Base-by-base conservation (phyloP, 2,888 invertebrate genomes). In the Ametastegia equiseti region DNA sequence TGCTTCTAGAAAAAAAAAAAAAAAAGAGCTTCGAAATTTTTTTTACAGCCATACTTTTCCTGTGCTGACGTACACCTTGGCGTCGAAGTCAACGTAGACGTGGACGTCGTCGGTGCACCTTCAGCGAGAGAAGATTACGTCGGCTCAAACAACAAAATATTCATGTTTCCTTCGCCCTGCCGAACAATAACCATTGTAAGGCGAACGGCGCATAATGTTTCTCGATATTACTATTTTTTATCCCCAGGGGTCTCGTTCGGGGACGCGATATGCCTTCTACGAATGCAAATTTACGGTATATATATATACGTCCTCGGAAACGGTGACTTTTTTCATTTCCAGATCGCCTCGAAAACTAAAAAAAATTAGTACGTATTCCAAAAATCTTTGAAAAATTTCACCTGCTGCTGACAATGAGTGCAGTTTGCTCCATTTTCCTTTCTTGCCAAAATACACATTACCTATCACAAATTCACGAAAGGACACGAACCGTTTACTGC, bases 121-220 rank as follows among this genome's bases (percentile, higher is more conserved):
- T 50, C 50, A 73, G 42, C 54, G 9, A 33, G 30, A 57, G 57
- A 80, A 73, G 71, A 73, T 73, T 39, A 73, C 80, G 39, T 73
- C 80, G 54, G 57, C 39, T 69, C 80, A 84, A 83, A 80, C 82
- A 83, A 84, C 82, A 82, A 87, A 85, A 86, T 86, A 87, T 87
- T 86, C 85, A 85, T 85, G 83, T 82, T 81, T 81, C 65, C 71
- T 82, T 78, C 63, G 42, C 82, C 47, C 81, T 82, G 60, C 45
- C 75, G 39, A 71, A 86, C 84, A 85, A 87, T 85, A 84, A 86
- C 84, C 84, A 86, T 86, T 83, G 83, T 84, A 82, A 84, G 84
- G 84, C 84, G 79, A 83, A 75, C 82, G 82, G 82, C 81, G 75
- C 71, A 80, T 75, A 81, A 81, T 81, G 75, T 73, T 81, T 81